These are phyloP conservation scores for Epinotia bilunana DNA, from an alignment of 2,888 invertebrate species.

Conservation along the genomic window DNA sequence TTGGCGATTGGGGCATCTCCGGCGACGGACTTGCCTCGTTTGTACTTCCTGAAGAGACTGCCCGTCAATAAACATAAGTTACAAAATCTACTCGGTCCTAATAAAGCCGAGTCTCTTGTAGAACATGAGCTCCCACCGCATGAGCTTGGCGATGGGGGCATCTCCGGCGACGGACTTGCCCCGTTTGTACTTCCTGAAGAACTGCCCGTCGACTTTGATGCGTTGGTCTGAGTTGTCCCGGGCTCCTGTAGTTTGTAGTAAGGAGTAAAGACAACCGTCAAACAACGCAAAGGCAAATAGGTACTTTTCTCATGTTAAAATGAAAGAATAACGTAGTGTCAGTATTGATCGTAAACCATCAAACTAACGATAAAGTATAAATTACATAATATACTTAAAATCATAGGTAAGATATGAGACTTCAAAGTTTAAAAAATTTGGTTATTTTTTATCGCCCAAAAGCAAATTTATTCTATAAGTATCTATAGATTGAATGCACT, in stretches of 20 bases:
- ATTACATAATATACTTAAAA: no score
- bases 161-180: constrained; percentile 69
- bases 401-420: no score
- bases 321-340: no score
- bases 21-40: constrained; percentile 68
- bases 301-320: no score
- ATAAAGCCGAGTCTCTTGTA: constrained; percentile 80
- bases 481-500: no score
- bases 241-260: constrained; percentile 42
- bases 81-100: constrained; percentile 42
- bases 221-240: constrained; percentile 70
- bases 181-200: constrained; percentile 74
- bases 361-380: no score
- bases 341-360: no score
- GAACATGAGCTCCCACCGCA: constrained; percentile 76
- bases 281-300: no score
- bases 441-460: no score
- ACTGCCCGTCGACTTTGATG: constrained; percentile 73
- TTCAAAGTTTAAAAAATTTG: no score
- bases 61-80: constrained; percentile 55
- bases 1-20: constrained; percentile 73
- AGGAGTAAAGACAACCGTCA: not conserved
- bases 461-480: no score
- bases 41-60: constrained; percentile 76
- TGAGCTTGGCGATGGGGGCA: constrained; percentile 73